These are phyloP conservation scores for Clanis bilineata DNA, from an alignment of 2,888 invertebrate species.

Conservation along the genomic window DNA sequence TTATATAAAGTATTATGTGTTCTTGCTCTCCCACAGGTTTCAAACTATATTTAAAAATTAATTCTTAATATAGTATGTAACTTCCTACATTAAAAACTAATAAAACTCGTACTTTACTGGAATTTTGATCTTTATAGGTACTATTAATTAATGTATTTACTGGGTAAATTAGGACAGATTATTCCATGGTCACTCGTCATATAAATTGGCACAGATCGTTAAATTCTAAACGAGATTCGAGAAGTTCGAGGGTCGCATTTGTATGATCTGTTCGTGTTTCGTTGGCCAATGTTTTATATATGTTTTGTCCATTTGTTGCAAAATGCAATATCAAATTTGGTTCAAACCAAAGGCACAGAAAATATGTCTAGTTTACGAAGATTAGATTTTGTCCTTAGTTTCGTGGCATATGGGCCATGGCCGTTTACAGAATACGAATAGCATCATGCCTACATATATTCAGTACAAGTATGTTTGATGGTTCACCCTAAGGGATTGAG, in stretches of 20 bases:
- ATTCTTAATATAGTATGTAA: too few relatives aligned
- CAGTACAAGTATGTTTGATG: conserved; percentile 29
- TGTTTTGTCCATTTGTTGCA: not conserved
- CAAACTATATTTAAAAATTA: too few relatives aligned
- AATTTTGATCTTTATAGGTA: too few relatives aligned
- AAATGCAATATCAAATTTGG: not conserved
- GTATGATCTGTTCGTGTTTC: not conserved
- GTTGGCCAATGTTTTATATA: not conserved
- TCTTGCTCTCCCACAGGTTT: too few relatives aligned
- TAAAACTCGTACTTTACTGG: too few relatives aligned
- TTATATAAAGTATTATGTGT: too few relatives aligned
- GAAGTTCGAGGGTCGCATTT: not conserved
- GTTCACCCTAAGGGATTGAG: conserved; percentile 31
- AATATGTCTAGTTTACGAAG: not conserved
- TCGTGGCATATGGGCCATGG: not conserved
- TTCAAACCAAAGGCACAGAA: not conserved
- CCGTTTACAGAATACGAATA: not conserved
- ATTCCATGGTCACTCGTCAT: not conserved
- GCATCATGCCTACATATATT: conserved; percentile 24
- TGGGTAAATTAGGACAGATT: not conserved
- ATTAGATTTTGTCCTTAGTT: not conserved
- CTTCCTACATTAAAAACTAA: too few relatives aligned
- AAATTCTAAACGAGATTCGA: not conserved
- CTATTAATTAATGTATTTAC: not conserved
- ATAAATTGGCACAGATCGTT: not conserved